Percentiles rank a stretch among this genome's conserved stretches.
phyloP scores from a whole-genome alignment of 2,888 invertebrate species.

The Macroteleia sp. region DNA sequence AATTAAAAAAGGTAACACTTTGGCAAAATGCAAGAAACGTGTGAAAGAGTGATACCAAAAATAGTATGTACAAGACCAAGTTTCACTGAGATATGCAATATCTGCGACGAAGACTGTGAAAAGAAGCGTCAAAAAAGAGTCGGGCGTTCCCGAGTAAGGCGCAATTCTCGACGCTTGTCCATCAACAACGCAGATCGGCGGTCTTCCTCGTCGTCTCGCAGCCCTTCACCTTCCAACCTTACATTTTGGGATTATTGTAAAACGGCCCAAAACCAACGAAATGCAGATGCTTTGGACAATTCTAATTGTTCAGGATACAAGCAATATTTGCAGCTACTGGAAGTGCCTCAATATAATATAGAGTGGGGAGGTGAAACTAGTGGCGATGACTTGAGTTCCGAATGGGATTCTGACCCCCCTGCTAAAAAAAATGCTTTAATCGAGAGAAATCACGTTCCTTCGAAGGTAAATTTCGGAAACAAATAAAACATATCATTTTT shows the following conservation, averaged over 20 bases:
- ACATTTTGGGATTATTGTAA: slow-evolving; percentile 38
- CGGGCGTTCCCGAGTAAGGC: slow-evolving; percentile 67
- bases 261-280: slow-evolving; percentile 18
- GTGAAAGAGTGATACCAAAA: slow-evolving; percentile 77
- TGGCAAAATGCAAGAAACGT: slow-evolving; percentile 73
- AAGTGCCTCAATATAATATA: slow-evolving; percentile 88
- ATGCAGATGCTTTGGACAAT: slow-evolving; percentile 36
- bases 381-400: slow-evolving; percentile 95
- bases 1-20: slow-evolving; percentile 39
- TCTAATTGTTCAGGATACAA: slow-evolving; percentile 86
- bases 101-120: slow-evolving; percentile 65
- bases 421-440: slow-evolving; percentile 50
- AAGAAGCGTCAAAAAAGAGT: slow-evolving; percentile 68
- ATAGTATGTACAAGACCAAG: slow-evolving; percentile 78
- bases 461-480: slow-evolving; percentile 57
- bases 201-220: slow-evolving; percentile 78
- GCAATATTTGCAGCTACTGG: slow-evolving; percentile 90
- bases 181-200: slow-evolving; percentile 69
- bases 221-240: slow-evolving; percentile 74
- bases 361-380: slow-evolving; percentile 96
- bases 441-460: slow-evolving; percentile 39
- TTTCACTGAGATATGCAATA: slow-evolving; percentile 69
- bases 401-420: slow-evolving; percentile 92
- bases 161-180: slow-evolving; percentile 71
- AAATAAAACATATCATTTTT: neutral